Evolutionary conservation across 2,888 invertebrate genomes (phyloP).

Genomic region (Tenthredo notha): DNA sequence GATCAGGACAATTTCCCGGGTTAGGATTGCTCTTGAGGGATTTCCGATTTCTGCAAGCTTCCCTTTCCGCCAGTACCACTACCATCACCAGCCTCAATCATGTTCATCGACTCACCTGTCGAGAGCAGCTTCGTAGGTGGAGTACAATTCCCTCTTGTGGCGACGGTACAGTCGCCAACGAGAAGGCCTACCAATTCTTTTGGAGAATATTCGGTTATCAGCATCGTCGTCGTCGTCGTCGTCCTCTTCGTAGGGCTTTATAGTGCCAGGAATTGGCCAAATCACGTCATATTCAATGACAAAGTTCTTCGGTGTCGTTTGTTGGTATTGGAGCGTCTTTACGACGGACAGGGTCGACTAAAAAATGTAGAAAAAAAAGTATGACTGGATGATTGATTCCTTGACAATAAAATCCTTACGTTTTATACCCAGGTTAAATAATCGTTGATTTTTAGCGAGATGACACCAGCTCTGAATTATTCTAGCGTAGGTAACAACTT

Average conservation of each 20-base stretch:
- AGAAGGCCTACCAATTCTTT: constrained; percentile 13
- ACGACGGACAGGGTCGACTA: constrained; percentile 82
- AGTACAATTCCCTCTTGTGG: constrained; percentile 80
- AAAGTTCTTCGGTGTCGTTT: constrained; percentile 82
- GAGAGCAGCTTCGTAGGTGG: constrained; percentile 77
- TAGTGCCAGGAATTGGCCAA: constrained; percentile 75
- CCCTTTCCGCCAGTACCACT: background rate
- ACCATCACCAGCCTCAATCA: background rate
- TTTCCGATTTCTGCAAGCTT: background rate
- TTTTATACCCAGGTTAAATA: background rate
- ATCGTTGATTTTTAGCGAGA: background rate
- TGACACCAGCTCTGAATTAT: constrained; percentile 1
- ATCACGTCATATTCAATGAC: constrained; percentile 82
- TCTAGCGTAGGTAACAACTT: constrained; percentile 28
- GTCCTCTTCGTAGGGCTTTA: constrained; percentile 44
- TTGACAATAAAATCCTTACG: background rate
- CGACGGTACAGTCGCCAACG: constrained; percentile 71
- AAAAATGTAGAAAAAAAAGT: constrained; percentile 50
- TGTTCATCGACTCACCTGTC: constrained; percentile 73
- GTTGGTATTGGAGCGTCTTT: constrained; percentile 81
- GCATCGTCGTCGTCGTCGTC: constrained; percentile 57
- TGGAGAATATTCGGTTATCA: constrained; percentile 48
- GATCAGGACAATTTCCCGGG: background rate
- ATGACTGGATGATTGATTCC: background rate
- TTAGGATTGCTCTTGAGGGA: background rate